Evolutionary conservation across 2,888 invertebrate species (phyloP), one percentile per base, ranked within the genome.

Genomic region (Lucinisca nassula): DNA sequence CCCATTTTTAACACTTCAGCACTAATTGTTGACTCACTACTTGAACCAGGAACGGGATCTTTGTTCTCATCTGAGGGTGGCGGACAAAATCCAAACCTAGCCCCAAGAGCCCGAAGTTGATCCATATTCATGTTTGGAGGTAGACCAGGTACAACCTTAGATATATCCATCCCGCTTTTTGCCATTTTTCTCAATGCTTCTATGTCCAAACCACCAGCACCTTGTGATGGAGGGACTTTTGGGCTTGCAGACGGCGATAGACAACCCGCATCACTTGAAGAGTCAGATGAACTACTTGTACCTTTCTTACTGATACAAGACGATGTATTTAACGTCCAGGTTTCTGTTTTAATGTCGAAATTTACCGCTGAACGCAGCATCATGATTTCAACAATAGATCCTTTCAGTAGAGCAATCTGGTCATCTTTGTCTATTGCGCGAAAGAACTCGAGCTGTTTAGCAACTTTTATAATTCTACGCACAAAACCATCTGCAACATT

Each of bases 401-500:
- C 94, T 87, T 94, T 93, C 79, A 94, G 96, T 30, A 98, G 96
- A 12, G 98, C 97, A 80, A 98, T 97, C 97, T 99, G 99, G 96
- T 99, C 99, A 93, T 98, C 98, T 94, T 99, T 98, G 95, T 98
- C 98, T 97, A 99, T 98, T 95, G 98, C 98, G 96, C 98, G 98
- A 96, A 99, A 99, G 0, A 98, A 98, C 94, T 94, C 97, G 74
- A 98, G 96, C 92, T 97, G 97, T 94, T 98, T 98, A 8, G 98
- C 98, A 87, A 98, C 97, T 95, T 98, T 98, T 14, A 98, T 98
- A 0, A 97, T 97, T 76, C 98, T 96, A 10, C 94, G 87, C 14
- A 95, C 94, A 83, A 95, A 95, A 0, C 94, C 92, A 84, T 95
- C 95, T 0, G 95, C 95, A 84, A 95, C 91, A 85, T 95, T 95